phyloP scores from a whole-genome alignment of 2,888 invertebrate species.

The Drosophila gaucha region DNA sequence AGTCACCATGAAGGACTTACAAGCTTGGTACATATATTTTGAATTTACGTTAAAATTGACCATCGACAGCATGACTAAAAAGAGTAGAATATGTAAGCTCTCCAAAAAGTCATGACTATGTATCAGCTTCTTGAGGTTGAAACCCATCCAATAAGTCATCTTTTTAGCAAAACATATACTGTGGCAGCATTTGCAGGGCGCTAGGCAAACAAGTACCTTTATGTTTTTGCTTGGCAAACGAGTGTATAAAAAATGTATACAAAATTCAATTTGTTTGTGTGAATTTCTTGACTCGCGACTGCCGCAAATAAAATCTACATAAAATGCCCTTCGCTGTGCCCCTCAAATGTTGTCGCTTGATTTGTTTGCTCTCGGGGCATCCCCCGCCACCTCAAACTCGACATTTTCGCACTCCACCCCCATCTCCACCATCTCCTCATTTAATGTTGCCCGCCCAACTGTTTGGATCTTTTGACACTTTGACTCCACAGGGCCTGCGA shows the following conservation, averaged over 20 bases:
- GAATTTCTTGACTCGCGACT: slow-evolving; percentile 73
- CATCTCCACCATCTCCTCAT: not conserved
- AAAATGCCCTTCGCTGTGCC: slow-evolving; percentile 42
- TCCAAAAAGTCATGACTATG: not conserved
- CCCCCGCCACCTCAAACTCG: not conserved
- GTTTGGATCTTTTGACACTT: slow-evolving; percentile 61
- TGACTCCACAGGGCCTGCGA: slow-evolving; percentile 25
- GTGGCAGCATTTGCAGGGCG: slow-evolving; percentile 46
- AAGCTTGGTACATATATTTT: too few relatives aligned
- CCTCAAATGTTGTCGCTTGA: slow-evolving; percentile 45
- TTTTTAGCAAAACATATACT: slow-evolving; percentile 16
- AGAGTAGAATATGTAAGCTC: not conserved
- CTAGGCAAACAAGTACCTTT: slow-evolving; percentile 62
- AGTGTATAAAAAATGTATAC: slow-evolving; percentile 69
- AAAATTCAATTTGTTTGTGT: slow-evolving; percentile 74
- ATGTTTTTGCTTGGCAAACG: slow-evolving; percentile 48
- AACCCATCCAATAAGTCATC: not conserved
- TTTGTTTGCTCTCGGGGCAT: slow-evolving; percentile 45
- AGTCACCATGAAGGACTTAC: too few relatives aligned
- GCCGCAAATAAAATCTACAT: slow-evolving; percentile 76
- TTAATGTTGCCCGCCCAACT: slow-evolving; percentile 1
- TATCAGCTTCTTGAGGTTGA: too few relatives aligned
- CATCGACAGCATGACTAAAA: too few relatives aligned
- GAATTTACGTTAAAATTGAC: too few relatives aligned
- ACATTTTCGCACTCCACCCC: slow-evolving; percentile 3